phyloP scores from a whole-genome alignment of 2,113 vertebrate species.

The Balaenoptera acutorostrata region DNA sequence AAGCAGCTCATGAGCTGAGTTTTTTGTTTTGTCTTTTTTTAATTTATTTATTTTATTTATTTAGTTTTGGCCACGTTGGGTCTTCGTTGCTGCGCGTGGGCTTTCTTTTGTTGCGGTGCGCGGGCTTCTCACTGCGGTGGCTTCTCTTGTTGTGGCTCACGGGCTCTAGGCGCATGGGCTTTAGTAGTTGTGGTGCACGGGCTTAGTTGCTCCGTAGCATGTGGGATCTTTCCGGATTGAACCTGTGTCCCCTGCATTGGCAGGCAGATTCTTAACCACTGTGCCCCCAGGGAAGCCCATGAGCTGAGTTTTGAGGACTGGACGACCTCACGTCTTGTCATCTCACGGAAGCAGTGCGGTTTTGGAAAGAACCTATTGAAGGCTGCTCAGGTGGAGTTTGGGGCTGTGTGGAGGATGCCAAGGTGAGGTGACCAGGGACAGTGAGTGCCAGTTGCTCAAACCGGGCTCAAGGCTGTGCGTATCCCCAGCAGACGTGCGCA shows the following conservation, averaged over 20 bases:
- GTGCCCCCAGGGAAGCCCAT: not conserved
- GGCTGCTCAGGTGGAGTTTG: not conserved
- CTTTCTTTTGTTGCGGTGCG: too few relatives aligned
- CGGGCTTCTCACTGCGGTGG: too few relatives aligned
- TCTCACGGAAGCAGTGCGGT: fast-evolving
- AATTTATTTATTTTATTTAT: too few relatives aligned
- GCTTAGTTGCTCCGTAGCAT: too few relatives aligned
- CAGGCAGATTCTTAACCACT: too few relatives aligned
- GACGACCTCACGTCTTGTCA: fast-evolving
- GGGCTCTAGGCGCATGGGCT: too few relatives aligned
- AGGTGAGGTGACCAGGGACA: not conserved
- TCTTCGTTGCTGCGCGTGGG: too few relatives aligned
- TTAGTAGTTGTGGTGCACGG: too few relatives aligned
- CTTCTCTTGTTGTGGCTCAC: too few relatives aligned
- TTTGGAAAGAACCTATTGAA: not conserved
- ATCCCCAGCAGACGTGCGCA: fast-evolving
- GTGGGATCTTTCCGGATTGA: too few relatives aligned
- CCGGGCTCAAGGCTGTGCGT: not conserved
- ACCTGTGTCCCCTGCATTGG: too few relatives aligned
- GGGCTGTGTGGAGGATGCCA: not conserved
- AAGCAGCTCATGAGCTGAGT: not conserved
- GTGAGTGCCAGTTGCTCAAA: fast-evolving
- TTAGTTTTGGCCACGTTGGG: too few relatives aligned
- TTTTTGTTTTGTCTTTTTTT: not conserved
- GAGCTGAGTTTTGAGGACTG: not conserved